These are phyloP conservation scores for Malachius bipustulatus DNA, from an alignment of 2,888 invertebrate species.

Conservation along the genomic window DNA sequence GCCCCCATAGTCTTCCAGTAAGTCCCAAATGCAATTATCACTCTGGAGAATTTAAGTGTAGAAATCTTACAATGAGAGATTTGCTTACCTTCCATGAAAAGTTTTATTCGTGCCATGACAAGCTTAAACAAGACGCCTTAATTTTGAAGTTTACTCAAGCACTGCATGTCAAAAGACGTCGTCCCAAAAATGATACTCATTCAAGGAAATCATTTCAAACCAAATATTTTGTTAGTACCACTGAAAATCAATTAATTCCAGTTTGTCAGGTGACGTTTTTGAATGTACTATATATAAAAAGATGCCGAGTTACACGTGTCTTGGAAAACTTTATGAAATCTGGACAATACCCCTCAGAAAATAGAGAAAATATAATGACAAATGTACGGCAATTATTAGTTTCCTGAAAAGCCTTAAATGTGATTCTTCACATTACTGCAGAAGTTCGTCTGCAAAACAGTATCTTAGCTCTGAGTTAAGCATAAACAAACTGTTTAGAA, in stretches of 20 bases:
- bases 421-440: conserved; percentile 6
- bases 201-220: conserved; percentile 1
- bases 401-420: conserved; percentile 5
- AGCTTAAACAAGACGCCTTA: background rate
- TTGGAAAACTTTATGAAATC: conserved; percentile 4
- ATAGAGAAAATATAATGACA: conserved; percentile 3
- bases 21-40: conserved; percentile 3
- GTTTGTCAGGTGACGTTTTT: conserved; percentile 6
- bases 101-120: conserved; percentile 1
- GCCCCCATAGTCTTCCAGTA: conserved; percentile 1
- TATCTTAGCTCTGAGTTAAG: conserved; percentile 4
- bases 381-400: background rate
- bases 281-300: conserved; percentile 1
- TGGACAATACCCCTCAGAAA: background rate
- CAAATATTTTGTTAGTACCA: conserved; percentile 1
- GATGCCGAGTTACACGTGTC: background rate
- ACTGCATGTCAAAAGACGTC: conserved; percentile 3
- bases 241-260: background rate
- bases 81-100: conserved; percentile 1
- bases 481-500: conserved; percentile 1
- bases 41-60: conserved; percentile 1
- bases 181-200: background rate
- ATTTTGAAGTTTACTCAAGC: conserved; percentile 3
- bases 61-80: conserved; percentile 3
- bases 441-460: conserved; percentile 4